Base-by-base conservation (phyloP, 92 coral and sea anemone genomes). In the Chrysogorgia sp. region DNA sequence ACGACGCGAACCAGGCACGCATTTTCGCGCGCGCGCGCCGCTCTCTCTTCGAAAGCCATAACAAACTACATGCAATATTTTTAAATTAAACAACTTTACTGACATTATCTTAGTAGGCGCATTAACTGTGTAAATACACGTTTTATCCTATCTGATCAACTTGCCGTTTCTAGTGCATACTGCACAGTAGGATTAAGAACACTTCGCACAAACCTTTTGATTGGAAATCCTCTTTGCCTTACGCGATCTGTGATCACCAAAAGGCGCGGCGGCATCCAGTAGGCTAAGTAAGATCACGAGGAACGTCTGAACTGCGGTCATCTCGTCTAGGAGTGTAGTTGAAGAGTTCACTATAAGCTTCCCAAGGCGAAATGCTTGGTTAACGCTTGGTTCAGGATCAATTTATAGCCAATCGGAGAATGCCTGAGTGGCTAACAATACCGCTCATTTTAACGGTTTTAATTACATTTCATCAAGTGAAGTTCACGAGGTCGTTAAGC, bases 131-230 rank as follows among this genome's bases (percentile, higher is more conserved):
- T 69, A 68, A 68, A 68, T 68, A 68, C 45, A 29, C 7, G 15
- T 68, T 28, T 56, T 48, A 56, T 22, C 34, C 58, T 25, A 43
- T 45, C 52, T 25, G 22, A 68, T 56, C 52, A 65, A 65, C 72
- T 65, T 37, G 40, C 60, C 59, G 60, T 28, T n/a, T n/a, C n/a
- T n/a, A n/a, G n/a, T n/a, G 48, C 33, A 58, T 26, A n/a, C 1
- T 6, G 30, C 76, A 15, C 76, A 69, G 76, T 60, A 58, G 76
- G 76, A 47, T 69, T 69, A 69, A 69, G 55, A 31, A 25, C 76
- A 69, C 76, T 69, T 69, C 35, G 20, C 37, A 69, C 76, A 49
- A 69, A 69, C 76, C 76, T 69, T 47, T 47, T 21, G 55, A 34
- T 69, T 69, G 28, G 76, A 69, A 29, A 28, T 47, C 60, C 76